These are phyloP conservation scores for Lasioglossum lativentre DNA, from an alignment of 2,888 invertebrate genomes.

Conservation along the genomic window DNA sequence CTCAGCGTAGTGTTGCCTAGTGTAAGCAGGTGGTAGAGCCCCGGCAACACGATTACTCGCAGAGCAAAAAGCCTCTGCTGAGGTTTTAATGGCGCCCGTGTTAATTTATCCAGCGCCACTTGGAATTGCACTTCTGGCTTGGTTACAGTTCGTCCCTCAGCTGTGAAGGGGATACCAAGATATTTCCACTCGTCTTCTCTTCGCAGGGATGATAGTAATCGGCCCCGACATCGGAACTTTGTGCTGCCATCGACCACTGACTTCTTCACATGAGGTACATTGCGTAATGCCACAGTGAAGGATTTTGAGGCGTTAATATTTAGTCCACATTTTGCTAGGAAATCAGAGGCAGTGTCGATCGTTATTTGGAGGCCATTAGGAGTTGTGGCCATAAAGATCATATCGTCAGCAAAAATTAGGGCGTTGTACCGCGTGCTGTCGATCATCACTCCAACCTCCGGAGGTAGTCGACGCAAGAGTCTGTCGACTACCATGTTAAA, in stretches of 20 bases:
- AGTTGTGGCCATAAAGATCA: constrained; percentile 46
- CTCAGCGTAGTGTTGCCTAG: not conserved
- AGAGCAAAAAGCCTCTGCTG: not conserved
- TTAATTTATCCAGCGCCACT: not conserved
- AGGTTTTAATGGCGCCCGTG: not conserved
- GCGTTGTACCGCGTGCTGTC: constrained; percentile 17
- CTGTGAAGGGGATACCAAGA: not conserved
- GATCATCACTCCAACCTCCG: constrained; percentile 28
- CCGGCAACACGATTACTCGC: not conserved
- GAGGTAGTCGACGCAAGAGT: constrained; percentile 21
- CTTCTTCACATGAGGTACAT: no score
- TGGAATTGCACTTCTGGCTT: not conserved
- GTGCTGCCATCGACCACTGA: constrained; percentile 4
- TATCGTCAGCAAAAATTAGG: constrained; percentile 60
- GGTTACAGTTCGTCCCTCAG: not conserved
- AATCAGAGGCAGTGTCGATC: constrained; percentile 12
- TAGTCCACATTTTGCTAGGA: constrained; percentile 39
- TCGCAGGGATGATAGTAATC: not conserved
- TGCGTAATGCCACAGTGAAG: constrained; percentile 35
- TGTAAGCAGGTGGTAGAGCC: not conserved
- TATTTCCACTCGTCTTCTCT: not conserved
- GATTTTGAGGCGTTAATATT: constrained; percentile 42
- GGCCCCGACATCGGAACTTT: not conserved
- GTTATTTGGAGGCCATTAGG: constrained; percentile 33
- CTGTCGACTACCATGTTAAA: no score